Percentiles rank a stretch among this genome's conserved stretches.
phyloP scores from a whole-genome alignment of 2,113 vertebrate species.

The Pleuronectes platessa region DNA sequence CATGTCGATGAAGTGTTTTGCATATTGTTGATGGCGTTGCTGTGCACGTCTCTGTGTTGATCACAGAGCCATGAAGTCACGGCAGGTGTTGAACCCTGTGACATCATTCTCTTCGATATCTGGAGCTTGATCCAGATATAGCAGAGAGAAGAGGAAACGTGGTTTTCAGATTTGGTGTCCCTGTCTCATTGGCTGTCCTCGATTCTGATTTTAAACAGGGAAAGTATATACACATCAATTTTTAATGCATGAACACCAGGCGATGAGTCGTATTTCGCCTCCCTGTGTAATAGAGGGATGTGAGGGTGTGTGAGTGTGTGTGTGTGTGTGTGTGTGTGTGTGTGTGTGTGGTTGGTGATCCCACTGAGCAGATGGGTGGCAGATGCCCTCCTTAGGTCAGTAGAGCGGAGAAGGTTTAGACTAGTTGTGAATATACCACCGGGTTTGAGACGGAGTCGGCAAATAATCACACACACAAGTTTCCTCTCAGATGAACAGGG shows the following conservation, averaged over 20 bases:
- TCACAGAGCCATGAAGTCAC: too few species aligned
- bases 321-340: constrained; percentile 7
- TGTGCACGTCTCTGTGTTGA: not conserved
- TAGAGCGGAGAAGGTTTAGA: constrained; percentile 58
- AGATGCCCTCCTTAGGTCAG: constrained; percentile 63
- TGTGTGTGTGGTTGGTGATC: constrained; percentile 28
- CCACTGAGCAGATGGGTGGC: constrained; percentile 61
- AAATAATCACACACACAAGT: constrained; percentile 40
- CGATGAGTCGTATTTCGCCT: constrained; percentile 22
- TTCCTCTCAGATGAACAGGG: constrained; percentile 50
- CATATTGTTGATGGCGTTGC: too few species aligned
- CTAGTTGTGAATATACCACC: constrained; percentile 34
- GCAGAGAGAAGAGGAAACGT: not conserved
- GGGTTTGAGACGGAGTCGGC: constrained; percentile 23
- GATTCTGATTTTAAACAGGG: not conserved
- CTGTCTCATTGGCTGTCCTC: not conserved
- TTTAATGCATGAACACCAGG: constrained; percentile 5
- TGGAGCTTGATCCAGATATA: not conserved
- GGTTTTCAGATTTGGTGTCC: not conserved
- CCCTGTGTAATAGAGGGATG: constrained; percentile 1
- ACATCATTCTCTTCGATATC: not conserved
- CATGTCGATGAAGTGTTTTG: constrained; percentile 5
- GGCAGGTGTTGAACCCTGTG: not conserved
- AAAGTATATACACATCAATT: not conserved
- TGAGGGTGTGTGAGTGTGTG: constrained; percentile 15